A percentile compares a stretch with the other conserved stretches of the same genome.
Conservation (phyloP, 2,888 invertebrate species). For the Phasia obesa region DNA sequence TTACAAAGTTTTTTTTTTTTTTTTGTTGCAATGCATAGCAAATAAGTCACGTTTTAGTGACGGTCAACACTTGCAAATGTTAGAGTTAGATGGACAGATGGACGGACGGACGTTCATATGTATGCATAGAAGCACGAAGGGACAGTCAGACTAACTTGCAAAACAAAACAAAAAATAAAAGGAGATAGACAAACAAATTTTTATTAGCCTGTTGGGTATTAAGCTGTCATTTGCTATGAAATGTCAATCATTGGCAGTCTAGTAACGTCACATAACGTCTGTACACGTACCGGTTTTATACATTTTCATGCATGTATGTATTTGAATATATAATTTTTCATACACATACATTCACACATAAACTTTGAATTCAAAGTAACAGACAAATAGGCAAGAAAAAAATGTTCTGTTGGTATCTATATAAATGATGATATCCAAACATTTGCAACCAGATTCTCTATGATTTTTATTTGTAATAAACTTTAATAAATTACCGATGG, state of each 20-base stretch:
- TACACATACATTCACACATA: not conserved
- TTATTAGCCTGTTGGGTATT: slow-evolving; percentile 71
- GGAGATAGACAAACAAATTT: slow-evolving; percentile 67
- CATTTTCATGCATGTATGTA: slow-evolving; percentile 26
- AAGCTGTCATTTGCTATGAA: slow-evolving; percentile 72
- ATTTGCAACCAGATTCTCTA: slow-evolving; percentile 59
- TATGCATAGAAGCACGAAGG: slow-evolving; percentile 32
- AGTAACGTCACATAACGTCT: slow-evolving; percentile 71
- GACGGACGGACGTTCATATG: slow-evolving; percentile 34
- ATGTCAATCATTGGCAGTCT: slow-evolving; percentile 72
- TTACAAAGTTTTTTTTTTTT: slow-evolving; percentile 12
- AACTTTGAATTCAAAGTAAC: slow-evolving; percentile 39
- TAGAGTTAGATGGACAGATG: slow-evolving; percentile 53
- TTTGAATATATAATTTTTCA: not conserved
- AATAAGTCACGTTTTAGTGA: slow-evolving; percentile 70
- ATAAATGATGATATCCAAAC: slow-evolving; percentile 67
- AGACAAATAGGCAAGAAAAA: not conserved
- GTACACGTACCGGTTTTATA: slow-evolving; percentile 60
- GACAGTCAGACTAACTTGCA: slow-evolving; percentile 23
- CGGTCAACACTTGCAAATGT: slow-evolving; percentile 71
- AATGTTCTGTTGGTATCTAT: slow-evolving; percentile 35
- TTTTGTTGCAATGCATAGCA: slow-evolving; percentile 67
- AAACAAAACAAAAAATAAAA: slow-evolving; percentile 5
- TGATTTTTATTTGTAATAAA: slow-evolving; percentile 59
- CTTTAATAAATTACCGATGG: slow-evolving; percentile 67